Percentiles rank a stretch among this genome's conserved stretches.
These are phyloP conservation scores for Tangachromis dhanisi DNA, from an alignment of 2,113 vertebrate genomes.

Conservation along the genomic window DNA sequence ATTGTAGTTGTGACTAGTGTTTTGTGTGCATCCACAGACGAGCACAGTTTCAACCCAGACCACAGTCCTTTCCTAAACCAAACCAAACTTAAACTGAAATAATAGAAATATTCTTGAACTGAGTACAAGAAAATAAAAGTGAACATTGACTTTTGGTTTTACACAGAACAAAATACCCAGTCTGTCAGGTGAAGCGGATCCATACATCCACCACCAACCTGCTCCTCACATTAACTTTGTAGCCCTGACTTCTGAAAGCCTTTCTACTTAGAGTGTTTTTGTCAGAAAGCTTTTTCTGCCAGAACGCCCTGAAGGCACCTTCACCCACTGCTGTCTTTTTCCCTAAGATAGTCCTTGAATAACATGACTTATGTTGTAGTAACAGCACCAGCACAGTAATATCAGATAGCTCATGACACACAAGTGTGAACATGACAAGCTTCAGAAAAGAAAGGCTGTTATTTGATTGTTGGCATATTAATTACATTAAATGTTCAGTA, in stretches of 20 bases:
- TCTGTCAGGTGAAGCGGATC: not conserved
- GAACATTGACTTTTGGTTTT: not conserved
- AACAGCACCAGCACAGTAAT: not conserved
- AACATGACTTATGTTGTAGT: not conserved
- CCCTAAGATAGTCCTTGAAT: not conserved
- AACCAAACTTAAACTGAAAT: not conserved
- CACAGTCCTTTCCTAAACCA: not conserved
- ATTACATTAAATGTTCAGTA: not conserved
- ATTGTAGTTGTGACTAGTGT: not conserved
- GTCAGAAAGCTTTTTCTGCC: not conserved
- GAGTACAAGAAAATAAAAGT: not conserved
- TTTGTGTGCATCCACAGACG: not conserved
- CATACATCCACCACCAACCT: not conserved
- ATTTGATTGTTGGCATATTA: not conserved
- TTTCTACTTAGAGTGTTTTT: not conserved
- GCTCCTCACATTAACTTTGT: not conserved
- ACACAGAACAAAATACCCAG: not conserved
- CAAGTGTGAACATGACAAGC: not conserved
- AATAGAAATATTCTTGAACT: not conserved
- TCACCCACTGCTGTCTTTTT: not conserved
- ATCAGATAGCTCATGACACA: not conserved
- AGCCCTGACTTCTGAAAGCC: not conserved
- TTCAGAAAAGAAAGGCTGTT: not conserved
- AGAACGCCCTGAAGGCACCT: not conserved
- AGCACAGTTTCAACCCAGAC: not conserved